Percentiles rank a stretch among this genome's conserved stretches.
Evolutionary conservation across 2,888 invertebrate genomes (phyloP).

Genomic region (Eupeodes luniger): DNA sequence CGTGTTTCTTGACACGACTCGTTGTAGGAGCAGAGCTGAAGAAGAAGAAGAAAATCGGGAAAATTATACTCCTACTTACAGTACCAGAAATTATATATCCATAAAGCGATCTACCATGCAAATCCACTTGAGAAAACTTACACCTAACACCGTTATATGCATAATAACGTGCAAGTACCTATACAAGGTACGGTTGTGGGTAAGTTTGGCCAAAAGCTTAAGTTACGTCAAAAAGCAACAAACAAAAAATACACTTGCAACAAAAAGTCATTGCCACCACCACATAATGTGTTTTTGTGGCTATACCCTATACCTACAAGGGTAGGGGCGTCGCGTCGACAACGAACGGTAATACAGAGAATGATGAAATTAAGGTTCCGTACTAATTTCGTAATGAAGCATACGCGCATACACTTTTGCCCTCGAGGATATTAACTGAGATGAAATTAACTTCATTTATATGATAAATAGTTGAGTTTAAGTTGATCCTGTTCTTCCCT

Average conservation of each 20-base stretch:
- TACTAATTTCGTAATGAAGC: slow-evolving; percentile 75
- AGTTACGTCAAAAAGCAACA: slow-evolving; percentile 12
- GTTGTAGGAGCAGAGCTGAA: background rate
- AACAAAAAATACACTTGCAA: slow-evolving; percentile 10
- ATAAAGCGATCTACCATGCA: slow-evolving; percentile 54
- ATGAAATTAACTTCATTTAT: slow-evolving; percentile 75
- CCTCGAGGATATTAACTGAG: slow-evolving; percentile 69
- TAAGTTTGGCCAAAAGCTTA: slow-evolving; percentile 37
- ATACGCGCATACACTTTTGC: slow-evolving; percentile 62
- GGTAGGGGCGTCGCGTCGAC: too few species aligned
- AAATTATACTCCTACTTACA: slow-evolving; percentile 36
- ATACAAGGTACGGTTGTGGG: background rate
- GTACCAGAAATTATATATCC: slow-evolving; percentile 62
- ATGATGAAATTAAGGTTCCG: slow-evolving; percentile 65
- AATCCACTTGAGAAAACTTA: slow-evolving; percentile 57
- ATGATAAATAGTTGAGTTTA: slow-evolving; percentile 75
- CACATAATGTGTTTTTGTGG: slow-evolving; percentile 31
- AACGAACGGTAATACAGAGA: background rate
- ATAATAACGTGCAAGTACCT: slow-evolving; percentile 20
- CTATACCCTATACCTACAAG: background rate
- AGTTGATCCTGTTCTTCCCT: slow-evolving; percentile 47
- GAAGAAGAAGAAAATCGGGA: background rate
- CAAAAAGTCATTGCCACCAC: slow-evolving; percentile 28
- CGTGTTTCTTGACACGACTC: slow-evolving; percentile 38
- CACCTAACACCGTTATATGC: slow-evolving; percentile 18